These are phyloP conservation scores for Stercorarius parasiticus DNA, from an alignment of 2,113 vertebrate genomes.

Conservation along the genomic window DNA sequence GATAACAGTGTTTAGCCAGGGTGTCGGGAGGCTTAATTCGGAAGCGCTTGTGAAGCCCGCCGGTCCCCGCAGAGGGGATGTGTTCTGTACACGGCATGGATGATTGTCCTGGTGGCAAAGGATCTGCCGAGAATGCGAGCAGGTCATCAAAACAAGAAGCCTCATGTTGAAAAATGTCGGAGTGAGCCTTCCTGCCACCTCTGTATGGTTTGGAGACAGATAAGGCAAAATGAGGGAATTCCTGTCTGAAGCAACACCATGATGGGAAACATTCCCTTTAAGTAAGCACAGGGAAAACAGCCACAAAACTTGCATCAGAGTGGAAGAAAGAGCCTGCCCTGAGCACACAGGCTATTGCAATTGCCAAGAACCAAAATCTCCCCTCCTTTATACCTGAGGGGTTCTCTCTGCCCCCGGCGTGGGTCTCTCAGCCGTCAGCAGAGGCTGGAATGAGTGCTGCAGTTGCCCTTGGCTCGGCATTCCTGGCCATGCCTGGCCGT, in stretches of 20 bases:
- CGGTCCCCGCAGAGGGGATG: background rate
- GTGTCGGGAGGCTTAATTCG: background rate
- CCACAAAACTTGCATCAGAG: background rate
- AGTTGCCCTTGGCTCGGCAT: background rate
- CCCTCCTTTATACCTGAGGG: background rate
- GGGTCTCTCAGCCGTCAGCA: background rate
- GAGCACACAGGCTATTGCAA: background rate
- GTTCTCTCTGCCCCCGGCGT: fast-evolving
- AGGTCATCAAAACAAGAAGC: slow-evolving; percentile 12
- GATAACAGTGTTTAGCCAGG: background rate
- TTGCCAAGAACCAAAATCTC: background rate
- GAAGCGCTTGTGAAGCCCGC: background rate
- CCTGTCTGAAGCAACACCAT: background rate
- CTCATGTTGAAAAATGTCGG: background rate
- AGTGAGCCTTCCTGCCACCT: background rate
- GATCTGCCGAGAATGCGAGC: fast-evolving
- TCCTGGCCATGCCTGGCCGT: background rate
- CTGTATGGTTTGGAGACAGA: background rate
- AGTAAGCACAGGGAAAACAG: background rate
- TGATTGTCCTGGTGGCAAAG: background rate
- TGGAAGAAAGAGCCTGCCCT: background rate
- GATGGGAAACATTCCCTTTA: background rate
- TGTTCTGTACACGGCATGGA: background rate
- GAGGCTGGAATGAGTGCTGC: background rate
- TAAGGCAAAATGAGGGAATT: background rate